A percentile compares a stretch with the other conserved stretches of the same genome.
phyloP scores from a whole-genome alignment of 2,888 invertebrate species.

The Aphidius colemani region DNA sequence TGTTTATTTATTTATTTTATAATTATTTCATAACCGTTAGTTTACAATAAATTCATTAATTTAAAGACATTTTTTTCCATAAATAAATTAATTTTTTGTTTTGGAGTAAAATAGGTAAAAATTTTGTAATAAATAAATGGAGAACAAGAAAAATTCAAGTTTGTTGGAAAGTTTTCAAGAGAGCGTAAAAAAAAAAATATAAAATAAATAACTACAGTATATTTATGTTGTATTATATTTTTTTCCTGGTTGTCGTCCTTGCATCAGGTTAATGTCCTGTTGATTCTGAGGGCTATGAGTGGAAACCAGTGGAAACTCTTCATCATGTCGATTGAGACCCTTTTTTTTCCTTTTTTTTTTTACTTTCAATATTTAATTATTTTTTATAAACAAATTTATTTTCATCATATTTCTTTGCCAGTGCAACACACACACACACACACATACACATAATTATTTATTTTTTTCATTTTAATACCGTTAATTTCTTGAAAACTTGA shows the following conservation, averaged over 20 bases:
- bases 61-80: neutral
- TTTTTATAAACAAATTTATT: constrained; percentile 6
- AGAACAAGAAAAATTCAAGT: constrained; percentile 23
- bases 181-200: too few species aligned
- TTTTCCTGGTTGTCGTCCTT: constrained; percentile 32
- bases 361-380: too few species aligned
- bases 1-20: constrained; percentile 39
- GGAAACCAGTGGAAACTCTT: too few species aligned
- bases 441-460: constrained; percentile 1
- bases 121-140: neutral
- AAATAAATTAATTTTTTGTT: neutral
- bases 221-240: too few species aligned
- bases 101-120: neutral
- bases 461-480: neutral
- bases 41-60: too few species aligned
- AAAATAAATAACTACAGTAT: too few species aligned
- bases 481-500: neutral
- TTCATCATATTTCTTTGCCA: neutral
- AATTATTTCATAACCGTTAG: neutral
- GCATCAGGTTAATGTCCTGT: constrained; percentile 38
- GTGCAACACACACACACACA: too few species aligned
- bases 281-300: neutral
- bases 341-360: neutral
- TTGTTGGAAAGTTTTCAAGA: constrained; percentile 17
- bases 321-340: too few species aligned